Conservation (phyloP, 2,888 invertebrate species). For the Idaea biselata region DNA sequence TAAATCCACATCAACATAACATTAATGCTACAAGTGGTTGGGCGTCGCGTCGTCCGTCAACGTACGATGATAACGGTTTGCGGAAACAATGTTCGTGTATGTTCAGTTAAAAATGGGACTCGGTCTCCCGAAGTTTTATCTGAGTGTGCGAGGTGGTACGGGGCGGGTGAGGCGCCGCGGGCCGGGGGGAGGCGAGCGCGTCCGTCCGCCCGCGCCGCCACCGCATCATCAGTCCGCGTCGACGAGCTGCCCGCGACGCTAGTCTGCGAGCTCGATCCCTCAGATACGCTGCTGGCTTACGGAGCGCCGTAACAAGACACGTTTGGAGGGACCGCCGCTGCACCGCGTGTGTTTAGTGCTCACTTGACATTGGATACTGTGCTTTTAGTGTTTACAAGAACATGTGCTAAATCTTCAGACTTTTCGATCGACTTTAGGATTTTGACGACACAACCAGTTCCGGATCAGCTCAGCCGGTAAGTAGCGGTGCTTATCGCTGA, state of each 20-base stretch:
- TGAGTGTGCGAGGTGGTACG: slow-evolving; percentile 62
- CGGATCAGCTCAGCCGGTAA: slow-evolving; percentile 79
- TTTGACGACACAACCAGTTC: slow-evolving; percentile 75
- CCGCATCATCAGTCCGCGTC: slow-evolving; percentile 77
- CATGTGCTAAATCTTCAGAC: slow-evolving; percentile 66
- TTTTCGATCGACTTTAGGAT: slow-evolving; percentile 61
- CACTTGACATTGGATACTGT: slow-evolving; percentile 74
- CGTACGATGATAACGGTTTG: slow-evolving; percentile 61
- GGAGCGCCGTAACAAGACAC: slow-evolving; percentile 80
- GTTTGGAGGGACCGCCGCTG: slow-evolving; percentile 78
- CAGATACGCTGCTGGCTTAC: slow-evolving; percentile 81
- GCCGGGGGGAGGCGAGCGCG: slow-evolving; percentile 52
- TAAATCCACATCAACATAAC: slow-evolving; percentile 11
- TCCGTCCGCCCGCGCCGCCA: slow-evolving; percentile 74
- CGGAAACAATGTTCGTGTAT: slow-evolving; percentile 59
- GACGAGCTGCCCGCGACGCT: slow-evolving; percentile 75
- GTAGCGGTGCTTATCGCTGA: slow-evolving; percentile 78
- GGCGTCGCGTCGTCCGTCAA: slow-evolving; percentile 37
- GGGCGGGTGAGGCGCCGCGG: slow-evolving; percentile 38
- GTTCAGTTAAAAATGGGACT: slow-evolving; percentile 72
- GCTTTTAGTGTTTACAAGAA: slow-evolving; percentile 74
- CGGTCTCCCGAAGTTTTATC: slow-evolving; percentile 76
- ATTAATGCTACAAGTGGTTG: slow-evolving; percentile 37
- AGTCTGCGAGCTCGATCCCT: slow-evolving; percentile 74
- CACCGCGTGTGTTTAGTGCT: slow-evolving; percentile 74